Base-by-base conservation (phyloP, 2,113 vertebrate species). In the Barnardius zonarius region DNA sequence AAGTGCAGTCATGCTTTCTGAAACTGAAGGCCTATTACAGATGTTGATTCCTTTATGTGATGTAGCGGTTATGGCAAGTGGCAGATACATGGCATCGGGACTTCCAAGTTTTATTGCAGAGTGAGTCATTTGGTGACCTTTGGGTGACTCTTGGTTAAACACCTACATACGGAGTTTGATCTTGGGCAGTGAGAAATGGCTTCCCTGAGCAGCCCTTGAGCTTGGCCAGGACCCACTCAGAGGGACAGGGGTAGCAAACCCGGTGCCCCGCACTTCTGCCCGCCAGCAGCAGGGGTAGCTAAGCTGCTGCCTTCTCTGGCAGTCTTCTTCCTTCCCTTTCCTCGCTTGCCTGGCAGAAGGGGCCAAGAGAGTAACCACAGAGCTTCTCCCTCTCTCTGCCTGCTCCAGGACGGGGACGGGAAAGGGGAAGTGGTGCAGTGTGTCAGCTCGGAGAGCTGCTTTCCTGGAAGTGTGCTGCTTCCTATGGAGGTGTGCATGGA, bases 201-300 rank as follows among this genome's bases (percentile, higher is more conserved):
- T 72, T 64, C 46, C 43, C 49, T 1, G 28, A 1, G 55, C 54
- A 16, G 5, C 10, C 17, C 52, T 35, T 9, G 23, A 43, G 39
- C 48, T 52, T 37, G 86, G 57, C 79, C 23, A 5, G 3, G 66
- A 14, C 28, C 19, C 19, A 5, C 1, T 9, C 35, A 5, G 46
- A 5, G 51, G 62, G n/a, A 46, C 73, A 54, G 24, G 16, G 41
- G 4, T 3, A 5, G 39, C 43, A 9, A 1, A 2, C n/a, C 48
- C 1, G 4, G 28, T 1, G 1, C 30, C 61, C 13, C 7, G 28
- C 75, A 4, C 75, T 90, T 33, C 48, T 72, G 79, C 28, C 55
- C 11, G 25, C 80, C 76, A 9, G 86, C 92, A 43, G 76, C 83
- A 90, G 88, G 86, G 73, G 64, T 82, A 78, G 92, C 96, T 96